Evolutionary conservation across 2,888 invertebrate genomes (phyloP), one percentile per base, ranked within the genome.

Genomic region (Acronicta aceris): DNA sequence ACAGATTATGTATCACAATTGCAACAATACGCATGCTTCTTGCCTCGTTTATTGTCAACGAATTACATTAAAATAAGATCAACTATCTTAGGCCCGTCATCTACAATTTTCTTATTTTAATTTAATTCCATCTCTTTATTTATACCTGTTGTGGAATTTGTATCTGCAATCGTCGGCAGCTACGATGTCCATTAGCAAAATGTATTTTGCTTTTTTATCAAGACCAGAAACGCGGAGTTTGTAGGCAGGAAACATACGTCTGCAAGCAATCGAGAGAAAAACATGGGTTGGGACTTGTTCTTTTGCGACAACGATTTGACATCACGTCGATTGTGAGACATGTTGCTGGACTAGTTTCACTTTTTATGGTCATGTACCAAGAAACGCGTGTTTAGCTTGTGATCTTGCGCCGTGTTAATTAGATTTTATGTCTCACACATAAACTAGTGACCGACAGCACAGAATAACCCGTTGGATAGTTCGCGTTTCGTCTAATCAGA

Each of bases 181-280:
- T 89, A 98, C 98, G 95, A 98, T 98, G 97, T 99, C 98, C 98
- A 99, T 98, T 95, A 99, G 97, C 88, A 98, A 96, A 94, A 98
- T 98, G 97, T 99, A 99, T 96, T 98, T 99, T 95, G 98, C 97
- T 96, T 98, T 97, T 96, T 98, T 98, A 97, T 99, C 98, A 95
- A 99, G 96, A 92, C 98, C 98, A 95, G 97, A 97, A 89, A 99
- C 97, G 95, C 98, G 97, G 92, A 98, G 98, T 96, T 98, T 98
- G 97, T 97, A 98, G 95, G 98, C 98, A 95, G 99, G 99, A 96
- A 99, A 99, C 98, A 99, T 99, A 95, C 98, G 98, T 96, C 98
- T 98, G 97, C 95, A 96, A 96, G 95, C 95, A 95, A 95, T 89
- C 87, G 92, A 93, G 91, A 94, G 93, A 94, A 94, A 93, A 92